A percentile compares a stretch with the other conserved stretches of the same genome.
These are phyloP conservation scores for Pseudomyrmex pallidus DNA, from an alignment of 1,140 invertebrate genomes.

Conservation along the genomic window DNA sequence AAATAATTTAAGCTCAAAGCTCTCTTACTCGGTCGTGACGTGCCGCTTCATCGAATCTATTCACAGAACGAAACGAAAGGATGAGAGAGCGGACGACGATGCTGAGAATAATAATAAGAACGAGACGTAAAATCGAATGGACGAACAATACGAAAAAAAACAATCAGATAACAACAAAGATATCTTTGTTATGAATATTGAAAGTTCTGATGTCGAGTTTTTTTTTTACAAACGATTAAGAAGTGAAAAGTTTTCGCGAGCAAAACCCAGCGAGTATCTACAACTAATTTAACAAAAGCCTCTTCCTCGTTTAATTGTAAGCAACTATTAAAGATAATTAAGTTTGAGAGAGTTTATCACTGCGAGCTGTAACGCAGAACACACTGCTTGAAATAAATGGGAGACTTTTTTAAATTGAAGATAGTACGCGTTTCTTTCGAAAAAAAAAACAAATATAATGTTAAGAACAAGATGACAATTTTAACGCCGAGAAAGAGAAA, in stretches of 20 bases:
- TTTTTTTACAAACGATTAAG: slow-evolving; percentile 5
- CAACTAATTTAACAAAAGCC: neutral
- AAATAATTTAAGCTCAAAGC: slow-evolving; percentile 71
- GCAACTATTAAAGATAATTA: neutral
- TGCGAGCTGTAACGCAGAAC: too few relatives aligned
- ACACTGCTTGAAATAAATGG: too few relatives aligned
- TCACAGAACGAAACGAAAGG: slow-evolving; percentile 21
- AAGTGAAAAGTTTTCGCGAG: slow-evolving; percentile 23
- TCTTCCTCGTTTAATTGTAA: slow-evolving; percentile 20
- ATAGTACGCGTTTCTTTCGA: neutral
- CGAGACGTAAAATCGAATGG: slow-evolving; percentile 43
- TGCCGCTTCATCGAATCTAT: slow-evolving; percentile 48
- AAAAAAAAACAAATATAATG: neutral
- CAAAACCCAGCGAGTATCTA: neutral
- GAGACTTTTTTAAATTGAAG: neutral
- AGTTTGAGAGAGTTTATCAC: too few relatives aligned
- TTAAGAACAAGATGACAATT: neutral
- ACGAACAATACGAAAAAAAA: slow-evolving; percentile 11
- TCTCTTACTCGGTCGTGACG: slow-evolving; percentile 45
- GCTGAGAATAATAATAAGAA: slow-evolving; percentile 43
- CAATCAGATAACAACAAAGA: slow-evolving; percentile 36
- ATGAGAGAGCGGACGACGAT: slow-evolving; percentile 1
- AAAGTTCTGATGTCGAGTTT: too few relatives aligned
- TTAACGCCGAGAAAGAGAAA: neutral
- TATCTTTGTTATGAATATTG: too few relatives aligned